phyloP scores from a whole-genome alignment of 2,113 vertebrate species.

The Chlamydotis undulata region DNA sequence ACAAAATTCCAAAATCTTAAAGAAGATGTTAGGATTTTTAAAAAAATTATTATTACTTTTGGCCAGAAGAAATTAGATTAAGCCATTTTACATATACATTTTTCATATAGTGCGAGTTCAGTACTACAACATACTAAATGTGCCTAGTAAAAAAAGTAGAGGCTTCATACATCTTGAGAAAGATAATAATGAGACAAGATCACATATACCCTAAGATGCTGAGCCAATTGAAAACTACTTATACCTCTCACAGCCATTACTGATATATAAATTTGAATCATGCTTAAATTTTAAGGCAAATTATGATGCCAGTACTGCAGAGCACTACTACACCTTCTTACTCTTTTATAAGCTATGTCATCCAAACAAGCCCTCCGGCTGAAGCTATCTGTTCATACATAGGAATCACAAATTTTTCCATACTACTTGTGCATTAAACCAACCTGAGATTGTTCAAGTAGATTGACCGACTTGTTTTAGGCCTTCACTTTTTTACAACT shows the following conservation, averaged over 20 bases:
- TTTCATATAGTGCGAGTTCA: background rate
- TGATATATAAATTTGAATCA: background rate
- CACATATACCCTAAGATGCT: background rate
- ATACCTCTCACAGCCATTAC: background rate
- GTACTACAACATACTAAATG: background rate
- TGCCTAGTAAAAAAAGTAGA: background rate
- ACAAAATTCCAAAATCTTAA: background rate
- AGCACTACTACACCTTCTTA: background rate
- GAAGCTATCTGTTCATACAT: background rate
- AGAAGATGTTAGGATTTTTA: background rate
- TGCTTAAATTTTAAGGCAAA: background rate
- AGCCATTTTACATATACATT: background rate
- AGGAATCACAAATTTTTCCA: background rate
- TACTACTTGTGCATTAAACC: background rate
- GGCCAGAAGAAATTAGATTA: background rate
- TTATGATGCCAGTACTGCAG: background rate
- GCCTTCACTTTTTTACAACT: background rate
- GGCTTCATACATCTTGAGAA: background rate
- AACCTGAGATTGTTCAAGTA: constrained; percentile 31
- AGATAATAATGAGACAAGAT: background rate
- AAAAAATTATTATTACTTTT: background rate
- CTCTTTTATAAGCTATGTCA: background rate
- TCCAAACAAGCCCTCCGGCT: background rate
- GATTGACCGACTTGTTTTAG: background rate
- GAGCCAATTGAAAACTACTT: constrained; percentile 22